Percentiles rank a stretch among this genome's conserved stretches.
These are phyloP conservation scores for Stramonita haemastoma DNA, from an alignment of 2,888 invertebrate species.

Conservation along the genomic window DNA sequence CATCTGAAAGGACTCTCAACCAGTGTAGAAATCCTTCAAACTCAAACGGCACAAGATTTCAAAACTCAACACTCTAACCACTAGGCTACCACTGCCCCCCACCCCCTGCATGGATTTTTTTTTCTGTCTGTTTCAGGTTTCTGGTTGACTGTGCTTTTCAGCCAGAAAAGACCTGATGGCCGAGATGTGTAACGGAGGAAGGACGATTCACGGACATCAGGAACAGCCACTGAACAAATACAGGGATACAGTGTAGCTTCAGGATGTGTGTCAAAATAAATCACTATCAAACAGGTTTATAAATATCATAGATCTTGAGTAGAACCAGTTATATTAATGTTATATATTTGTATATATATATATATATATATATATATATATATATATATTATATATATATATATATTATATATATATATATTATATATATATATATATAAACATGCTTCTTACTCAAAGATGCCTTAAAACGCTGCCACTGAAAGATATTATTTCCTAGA, in stretches of 20 bases:
- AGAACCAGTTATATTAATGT: not conserved
- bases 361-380: too few relatives aligned
- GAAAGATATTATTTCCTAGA: too few relatives aligned
- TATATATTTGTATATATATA: not conserved
- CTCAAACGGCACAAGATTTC: too few relatives aligned
- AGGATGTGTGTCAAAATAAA: not conserved
- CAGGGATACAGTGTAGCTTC: not conserved
- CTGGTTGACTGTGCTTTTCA: slow-evolving; percentile 52
- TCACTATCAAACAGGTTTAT: not conserved
- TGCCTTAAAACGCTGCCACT: not conserved
- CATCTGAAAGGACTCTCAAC: too few relatives aligned
- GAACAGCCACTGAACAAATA: not conserved
- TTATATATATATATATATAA: too few relatives aligned
- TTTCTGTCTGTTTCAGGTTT: slow-evolving; percentile 50
- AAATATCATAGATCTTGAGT: not conserved
- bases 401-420: too few relatives aligned
- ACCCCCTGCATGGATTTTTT: too few relatives aligned
- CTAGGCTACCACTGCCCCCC: too few relatives aligned
- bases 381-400: too few relatives aligned
- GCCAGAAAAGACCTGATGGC: slow-evolving; percentile 49
- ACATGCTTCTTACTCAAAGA: too few relatives aligned
- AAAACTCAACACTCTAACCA: too few relatives aligned
- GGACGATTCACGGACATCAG: not conserved
- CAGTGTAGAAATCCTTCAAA: too few relatives aligned
- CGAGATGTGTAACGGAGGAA: slow-evolving; percentile 43